Evolutionary conservation across 1,140 invertebrate genomes (phyloP), one percentile per base, ranked within the genome.

Genomic region (Ceratina australensis): DNA sequence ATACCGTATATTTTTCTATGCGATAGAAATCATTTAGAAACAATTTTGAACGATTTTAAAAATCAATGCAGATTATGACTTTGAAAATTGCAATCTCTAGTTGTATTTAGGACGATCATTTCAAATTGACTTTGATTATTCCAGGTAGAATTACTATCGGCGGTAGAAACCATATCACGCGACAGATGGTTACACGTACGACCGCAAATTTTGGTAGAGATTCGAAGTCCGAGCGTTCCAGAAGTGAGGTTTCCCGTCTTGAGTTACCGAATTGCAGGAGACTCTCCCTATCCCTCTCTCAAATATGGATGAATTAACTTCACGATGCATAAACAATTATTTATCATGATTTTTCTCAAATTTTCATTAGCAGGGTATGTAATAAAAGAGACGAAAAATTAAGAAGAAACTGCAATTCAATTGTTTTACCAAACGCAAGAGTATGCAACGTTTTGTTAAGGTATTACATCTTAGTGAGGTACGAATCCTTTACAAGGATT

Each of bases 181-280:
- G 52, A 65, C 72, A 72, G 57, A 76, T 72, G 80, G 61, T 42
- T 60, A n/a, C 13, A 49, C 22, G 50, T 82, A 86, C 87, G 49
- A 69, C 24, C 61, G 71, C 74, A 80, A 82, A 88, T 87, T 84
- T 87, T 66, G 69, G 60, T 49, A 69, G 66, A 67, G 84, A 87
- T 81, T 72, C 72, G 47, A 72, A 63, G 63, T 42, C 33, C 72
- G 74, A 80, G 83, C 85, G 76, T 47, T 65, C 67, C 16, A 22
- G 33, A 42, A 42, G 60, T 22, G 26, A 47, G 87, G 83, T 79
- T 87, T 86, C 82, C 67, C 76, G 79, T 80, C 80, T 88, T 75
- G 56, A 47, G 69, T 89, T 89, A 87, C 87, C 47, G 49, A 63
- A 72, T 82, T 61, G 56, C 65, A 18, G 59, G 42, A 68, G 8